These are phyloP conservation scores for Plotosus lineatus DNA, from an alignment of 2,113 vertebrate genomes.

Conservation along the genomic window DNA sequence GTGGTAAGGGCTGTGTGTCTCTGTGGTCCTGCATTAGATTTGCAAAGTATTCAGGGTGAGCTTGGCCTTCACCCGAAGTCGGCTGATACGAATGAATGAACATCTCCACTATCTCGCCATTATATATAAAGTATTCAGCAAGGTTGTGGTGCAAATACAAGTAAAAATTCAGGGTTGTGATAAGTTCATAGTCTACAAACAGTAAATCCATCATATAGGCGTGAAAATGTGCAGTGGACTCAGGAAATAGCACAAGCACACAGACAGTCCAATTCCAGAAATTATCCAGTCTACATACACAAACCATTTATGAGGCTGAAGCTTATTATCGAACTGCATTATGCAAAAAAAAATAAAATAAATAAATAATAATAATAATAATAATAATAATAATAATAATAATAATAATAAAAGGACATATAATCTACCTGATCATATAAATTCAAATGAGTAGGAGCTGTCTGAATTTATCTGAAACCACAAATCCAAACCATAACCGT, in stretches of 20 bases:
- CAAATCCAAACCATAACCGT: neutral
- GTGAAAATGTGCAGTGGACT: neutral
- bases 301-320: neutral
- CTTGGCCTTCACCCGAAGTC: too few relatives aligned
- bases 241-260: neutral
- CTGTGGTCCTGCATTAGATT: too few relatives aligned
- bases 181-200: neutral
- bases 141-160: too few relatives aligned
- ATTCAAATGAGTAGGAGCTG: neutral
- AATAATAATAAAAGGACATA: too few relatives aligned
- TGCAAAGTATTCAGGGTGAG: too few relatives aligned
- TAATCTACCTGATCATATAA: neutral
- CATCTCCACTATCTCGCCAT: too few relatives aligned
- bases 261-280: neutral
- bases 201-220: neutral
- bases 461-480: neutral
- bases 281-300: neutral
- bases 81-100: too few relatives aligned
- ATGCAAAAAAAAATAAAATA: slow-evolving; percentile 8
- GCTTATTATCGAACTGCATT: neutral
- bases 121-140: too few relatives aligned
- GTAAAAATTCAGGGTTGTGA: neutral
- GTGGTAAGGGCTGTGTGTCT: too few relatives aligned
- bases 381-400: too few relatives aligned
- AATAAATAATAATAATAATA: too few relatives aligned